Evolutionary conservation across 2,113 vertebrate genomes (phyloP), one percentile per base, ranked within the genome.

Genomic region (Zosterops japonicus): DNA sequence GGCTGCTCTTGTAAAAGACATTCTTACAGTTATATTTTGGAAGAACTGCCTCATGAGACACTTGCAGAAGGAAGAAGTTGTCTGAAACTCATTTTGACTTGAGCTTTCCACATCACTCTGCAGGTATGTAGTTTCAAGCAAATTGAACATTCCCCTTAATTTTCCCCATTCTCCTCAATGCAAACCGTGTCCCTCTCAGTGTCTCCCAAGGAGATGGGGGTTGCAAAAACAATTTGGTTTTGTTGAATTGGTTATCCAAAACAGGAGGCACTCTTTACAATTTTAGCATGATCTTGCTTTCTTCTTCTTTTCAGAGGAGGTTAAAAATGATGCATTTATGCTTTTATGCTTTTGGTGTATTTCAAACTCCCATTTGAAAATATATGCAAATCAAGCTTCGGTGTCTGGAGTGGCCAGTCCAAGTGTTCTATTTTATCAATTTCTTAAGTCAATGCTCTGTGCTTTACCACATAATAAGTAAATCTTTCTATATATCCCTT

Each of bases 321-420:
- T 35, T 83, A 65, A 88, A 79, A 76, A 49, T 57, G 0, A 29
- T 46, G 28, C 0, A 0, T 35, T 67, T 78, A 85, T 0, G 0
- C 29, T 85, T 23, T 35, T 35, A 47, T 17, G 14, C 25, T 64
- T 20, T 27, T 36, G 33, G 28, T 2, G 0, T 55, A 61, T 83
- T 72, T 76, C 78, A 85, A 61, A 53, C 14, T 61, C 23, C n/a
- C 29, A 44, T 76, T 85, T 85, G 25, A 83, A 86, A 71, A 15
- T 5, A 33, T 22, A 87, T 57, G 72, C 31, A 94, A 96, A 94
- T 89, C 31, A 78, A 71, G 28, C 44, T 68, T 59, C 76, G 18
- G 52, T 42, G 33, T 64, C 65, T 82, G n/a, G 14, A 72, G 69
- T 65, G 31, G 46, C 41, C 77, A 52, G 27, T 27, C 56, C 82